phyloP scores from a whole-genome alignment of 2,888 invertebrate genomes.

The Hypena proboscidalis region DNA sequence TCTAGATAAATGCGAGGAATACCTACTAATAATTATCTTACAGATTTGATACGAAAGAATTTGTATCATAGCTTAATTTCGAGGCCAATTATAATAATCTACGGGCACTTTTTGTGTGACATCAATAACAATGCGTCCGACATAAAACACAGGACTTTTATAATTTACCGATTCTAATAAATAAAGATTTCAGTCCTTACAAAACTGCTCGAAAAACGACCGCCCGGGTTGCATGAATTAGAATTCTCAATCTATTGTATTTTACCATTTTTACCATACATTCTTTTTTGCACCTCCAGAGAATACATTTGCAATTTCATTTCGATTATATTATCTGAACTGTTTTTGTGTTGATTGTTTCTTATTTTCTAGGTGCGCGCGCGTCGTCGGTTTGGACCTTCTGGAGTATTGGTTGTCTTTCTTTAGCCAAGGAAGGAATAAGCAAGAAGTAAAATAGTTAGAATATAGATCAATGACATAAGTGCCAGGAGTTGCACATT shows the following conservation, averaged over 20 bases:
- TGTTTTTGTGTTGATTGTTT: slow-evolving; percentile 36
- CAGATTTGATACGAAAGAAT: slow-evolving; percentile 16
- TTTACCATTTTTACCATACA: slow-evolving; percentile 80
- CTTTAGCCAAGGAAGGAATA: too few species aligned
- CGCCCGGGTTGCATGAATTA: slow-evolving; percentile 79
- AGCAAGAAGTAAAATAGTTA: too few species aligned
- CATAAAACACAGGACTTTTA: slow-evolving; percentile 73
- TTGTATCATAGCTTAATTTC: slow-evolving; percentile 41
- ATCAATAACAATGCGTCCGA: slow-evolving; percentile 66
- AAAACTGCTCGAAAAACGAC: slow-evolving; percentile 76
- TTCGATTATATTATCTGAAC: slow-evolving; percentile 34
- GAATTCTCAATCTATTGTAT: slow-evolving; percentile 78
- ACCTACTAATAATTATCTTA: too few species aligned
- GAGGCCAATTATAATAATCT: slow-evolving; percentile 37
- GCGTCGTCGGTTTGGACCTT: too few species aligned
- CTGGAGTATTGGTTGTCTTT: too few species aligned
- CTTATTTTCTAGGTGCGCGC: slow-evolving; percentile 15
- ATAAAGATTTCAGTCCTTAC: slow-evolving; percentile 81
- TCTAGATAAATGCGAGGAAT: too few species aligned
- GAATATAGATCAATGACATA: too few species aligned
- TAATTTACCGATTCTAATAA: slow-evolving; percentile 83
- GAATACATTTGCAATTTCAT: slow-evolving; percentile 77
- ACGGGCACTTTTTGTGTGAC: slow-evolving; percentile 53
- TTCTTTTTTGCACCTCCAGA: slow-evolving; percentile 79
- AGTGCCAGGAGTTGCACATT: too few species aligned